Conservation (phyloP, 2,888 invertebrate species). For the Yponomeuta malinellus region DNA sequence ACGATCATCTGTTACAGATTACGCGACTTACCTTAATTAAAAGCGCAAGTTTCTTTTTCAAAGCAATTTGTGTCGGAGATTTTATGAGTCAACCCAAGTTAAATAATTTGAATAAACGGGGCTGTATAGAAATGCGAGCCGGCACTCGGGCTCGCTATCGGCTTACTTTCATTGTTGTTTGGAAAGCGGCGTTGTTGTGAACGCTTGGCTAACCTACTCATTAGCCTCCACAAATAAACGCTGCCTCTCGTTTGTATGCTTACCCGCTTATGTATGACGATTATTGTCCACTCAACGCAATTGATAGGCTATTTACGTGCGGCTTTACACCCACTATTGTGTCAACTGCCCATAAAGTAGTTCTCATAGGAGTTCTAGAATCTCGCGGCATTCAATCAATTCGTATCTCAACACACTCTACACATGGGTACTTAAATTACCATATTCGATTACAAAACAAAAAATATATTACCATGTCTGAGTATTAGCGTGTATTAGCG, state of each 20-base stretch:
- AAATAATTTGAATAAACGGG: conserved; percentile 19
- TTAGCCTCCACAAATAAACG: conserved; percentile 24
- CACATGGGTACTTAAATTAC: not conserved
- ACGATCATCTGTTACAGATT: not conserved
- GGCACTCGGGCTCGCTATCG: conserved; percentile 22
- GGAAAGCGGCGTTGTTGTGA: conserved; percentile 26
- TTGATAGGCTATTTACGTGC: conserved; percentile 1
- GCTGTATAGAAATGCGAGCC: conserved; percentile 25
- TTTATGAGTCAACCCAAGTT: conserved; percentile 6
- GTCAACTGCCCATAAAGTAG: not conserved
- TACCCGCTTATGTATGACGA: not conserved
- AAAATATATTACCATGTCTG: conserved; percentile 9
- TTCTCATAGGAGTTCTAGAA: not conserved
- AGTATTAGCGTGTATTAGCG: conserved; percentile 43
- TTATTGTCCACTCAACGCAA: conserved; percentile 9
- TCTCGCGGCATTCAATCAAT: not conserved
- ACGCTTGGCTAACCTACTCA: conserved; percentile 25
- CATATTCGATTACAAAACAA: not conserved
- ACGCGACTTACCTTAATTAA: not conserved
- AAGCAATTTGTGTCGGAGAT: not conserved
- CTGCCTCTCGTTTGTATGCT: conserved; percentile 21
- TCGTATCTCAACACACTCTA: not conserved
- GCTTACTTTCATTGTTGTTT: conserved; percentile 30
- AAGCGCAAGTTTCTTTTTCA: not conserved
- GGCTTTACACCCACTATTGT: not conserved